These are phyloP conservation scores for Caenorhabditis sp. DNA, from an alignment of 2,888 invertebrate genomes.

Conservation along the genomic window DNA sequence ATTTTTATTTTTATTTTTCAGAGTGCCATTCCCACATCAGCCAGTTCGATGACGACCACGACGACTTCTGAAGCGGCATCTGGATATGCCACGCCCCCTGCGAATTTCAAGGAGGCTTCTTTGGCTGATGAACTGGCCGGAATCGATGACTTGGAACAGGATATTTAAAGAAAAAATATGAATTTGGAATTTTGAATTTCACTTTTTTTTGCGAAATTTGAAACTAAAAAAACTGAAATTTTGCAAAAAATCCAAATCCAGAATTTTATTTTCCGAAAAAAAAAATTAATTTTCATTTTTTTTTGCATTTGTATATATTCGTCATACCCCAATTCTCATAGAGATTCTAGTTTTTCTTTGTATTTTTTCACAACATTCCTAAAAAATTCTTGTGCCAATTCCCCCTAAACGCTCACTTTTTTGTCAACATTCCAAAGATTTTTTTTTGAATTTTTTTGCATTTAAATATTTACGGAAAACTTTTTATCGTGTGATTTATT, in stretches of 20 bases:
- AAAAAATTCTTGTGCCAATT: conserved; percentile 19
- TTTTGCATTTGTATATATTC: not conserved
- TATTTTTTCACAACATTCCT: conserved; percentile 12
- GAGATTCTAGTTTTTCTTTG: no score
- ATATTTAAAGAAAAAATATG: not conserved
- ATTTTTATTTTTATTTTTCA: conserved; percentile 2
- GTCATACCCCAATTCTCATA: not conserved
- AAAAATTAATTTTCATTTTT: not conserved
- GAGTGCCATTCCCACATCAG: conserved; percentile 44
- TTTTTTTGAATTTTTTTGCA: not conserved
- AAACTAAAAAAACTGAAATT: no score
- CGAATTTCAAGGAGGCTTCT: conserved; percentile 59
- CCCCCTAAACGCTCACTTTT: not conserved
- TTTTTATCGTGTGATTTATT: not conserved
- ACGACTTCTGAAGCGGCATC: conserved; percentile 35
- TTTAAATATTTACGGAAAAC: not conserved
- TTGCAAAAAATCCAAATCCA: no score
- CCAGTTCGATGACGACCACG: conserved; percentile 39
- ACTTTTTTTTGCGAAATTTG: no score
- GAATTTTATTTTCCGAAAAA: not conserved
- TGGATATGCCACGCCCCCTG: conserved; percentile 67
- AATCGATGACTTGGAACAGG: conserved; percentile 10
- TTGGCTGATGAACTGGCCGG: conserved; percentile 51
- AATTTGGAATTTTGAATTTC: not conserved
- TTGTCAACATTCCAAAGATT: not conserved